phyloP scores from a whole-genome alignment of 53 echinoderm and acorn worm genomes.

The Crossaster papposus region DNA sequence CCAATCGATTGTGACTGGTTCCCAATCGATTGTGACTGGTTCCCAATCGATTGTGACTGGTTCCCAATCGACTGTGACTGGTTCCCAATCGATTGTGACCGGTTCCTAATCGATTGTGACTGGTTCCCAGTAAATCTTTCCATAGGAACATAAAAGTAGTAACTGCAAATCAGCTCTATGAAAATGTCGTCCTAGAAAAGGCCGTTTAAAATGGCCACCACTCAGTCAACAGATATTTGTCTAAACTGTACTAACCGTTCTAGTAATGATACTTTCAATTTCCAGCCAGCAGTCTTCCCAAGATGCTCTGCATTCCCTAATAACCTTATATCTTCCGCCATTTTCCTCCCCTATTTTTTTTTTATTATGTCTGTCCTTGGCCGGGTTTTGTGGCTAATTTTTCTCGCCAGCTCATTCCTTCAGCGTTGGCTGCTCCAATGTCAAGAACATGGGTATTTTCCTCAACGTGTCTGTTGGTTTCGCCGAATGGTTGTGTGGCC shows the following conservation, averaged over 20 bases:
- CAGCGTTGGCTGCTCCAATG: constrained; percentile 31
- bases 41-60: no score
- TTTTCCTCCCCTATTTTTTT: neutral
- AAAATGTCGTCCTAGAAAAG: no score
- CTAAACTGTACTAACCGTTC: neutral
- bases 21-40: no score
- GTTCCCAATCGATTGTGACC: no score
- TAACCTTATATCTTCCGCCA: neutral
- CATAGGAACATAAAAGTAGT: neutral
- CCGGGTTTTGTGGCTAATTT: neutral
- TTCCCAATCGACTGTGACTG: no score
- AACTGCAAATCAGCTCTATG: neutral
- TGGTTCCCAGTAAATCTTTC: no score
- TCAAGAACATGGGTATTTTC: constrained; percentile 34
- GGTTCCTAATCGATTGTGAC: no score
- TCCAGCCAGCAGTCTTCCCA: neutral
- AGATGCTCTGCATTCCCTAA: neutral
- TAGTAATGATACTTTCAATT: neutral
- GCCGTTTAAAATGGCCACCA: neutral
- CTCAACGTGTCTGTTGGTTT: neutral
- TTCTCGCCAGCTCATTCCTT: constrained; percentile 47
- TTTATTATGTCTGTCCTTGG: neutral
- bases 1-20: no score
- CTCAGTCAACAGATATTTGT: constrained; percentile 16
- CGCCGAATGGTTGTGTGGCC: constrained; percentile 20